Percentiles rank a stretch among this genome's conserved stretches.
phyloP scores from a whole-genome alignment of 2,113 vertebrate genomes.

The Salvelinus sp. region DNA sequence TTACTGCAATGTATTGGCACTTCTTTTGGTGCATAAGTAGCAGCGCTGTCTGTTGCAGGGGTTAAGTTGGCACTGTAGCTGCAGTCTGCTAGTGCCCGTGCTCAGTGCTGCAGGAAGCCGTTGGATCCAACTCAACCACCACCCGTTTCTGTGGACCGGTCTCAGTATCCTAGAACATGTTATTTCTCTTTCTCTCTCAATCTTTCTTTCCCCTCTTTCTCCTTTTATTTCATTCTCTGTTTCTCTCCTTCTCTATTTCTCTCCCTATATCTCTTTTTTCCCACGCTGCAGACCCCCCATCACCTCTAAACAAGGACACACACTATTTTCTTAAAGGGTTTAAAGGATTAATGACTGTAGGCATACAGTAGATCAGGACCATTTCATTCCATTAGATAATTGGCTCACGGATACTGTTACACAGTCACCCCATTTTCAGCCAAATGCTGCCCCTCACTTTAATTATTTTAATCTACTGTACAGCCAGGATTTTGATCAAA shows the following conservation, averaged over 20 bases:
- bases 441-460: conserved; percentile 31
- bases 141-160: not conserved
- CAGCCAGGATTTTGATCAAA: not conserved
- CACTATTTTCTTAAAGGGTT: conserved; percentile 19
- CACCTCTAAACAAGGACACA: not conserved
- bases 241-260: not conserved
- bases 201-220: not conserved
- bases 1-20: not conserved
- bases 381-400: conserved; percentile 55
- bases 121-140: not conserved
- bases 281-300: not conserved
- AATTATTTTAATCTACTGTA: conserved; percentile 30
- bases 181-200: not conserved
- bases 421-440: conserved; percentile 29
- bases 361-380: not conserved
- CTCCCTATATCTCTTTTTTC: not conserved
- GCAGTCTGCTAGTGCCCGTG: not conserved
- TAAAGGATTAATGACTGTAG: not conserved
- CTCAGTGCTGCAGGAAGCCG: not conserved
- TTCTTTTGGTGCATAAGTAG: not conserved
- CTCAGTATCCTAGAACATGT: not conserved
- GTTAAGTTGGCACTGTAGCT: not conserved
- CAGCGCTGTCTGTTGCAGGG: not conserved
- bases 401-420: conserved; percentile 31
- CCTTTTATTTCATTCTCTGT: not conserved